Base-by-base conservation (phyloP, 2,888 invertebrate genomes). In the Mimas tiliae region DNA sequence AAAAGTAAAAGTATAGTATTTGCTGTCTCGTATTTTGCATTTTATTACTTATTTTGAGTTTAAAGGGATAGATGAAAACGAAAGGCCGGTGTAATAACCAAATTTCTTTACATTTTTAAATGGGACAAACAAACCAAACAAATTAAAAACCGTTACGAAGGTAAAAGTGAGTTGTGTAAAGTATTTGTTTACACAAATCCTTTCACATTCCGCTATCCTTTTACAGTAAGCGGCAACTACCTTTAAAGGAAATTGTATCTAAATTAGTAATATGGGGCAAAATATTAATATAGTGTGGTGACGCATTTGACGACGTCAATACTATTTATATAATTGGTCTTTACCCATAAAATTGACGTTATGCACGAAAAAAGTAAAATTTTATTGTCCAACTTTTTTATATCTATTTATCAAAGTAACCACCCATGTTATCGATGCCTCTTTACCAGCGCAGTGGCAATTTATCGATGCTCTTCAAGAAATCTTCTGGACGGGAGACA, bases 131-230 rank as follows among this genome's bases (percentile, higher is more conserved):
- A 34, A 33, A 47, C 66, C 65, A 67, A 65, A 67, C 27, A 21
- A 74, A 77, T 34, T 34, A 42, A 66, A n/a, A 74, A 76, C 77
- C 70, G 74, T 75, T 77, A 71, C 58, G 73, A 81, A 79, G 80
- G 82, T 79, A 79, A 84, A 79, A 84, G 82, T 78, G 53, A 65
- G 62, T 72, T 74, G 75, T 80, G 75, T 80, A 73, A 80, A 78
- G 66, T 66, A 55, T 67, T 62, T 65, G 71, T 72, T 72, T 69
- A 66, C 68, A 72, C 65, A 72, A 73, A 66, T 72, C 66, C 74
- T 70, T 64, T 70, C 70, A 48, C 64, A 64, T 65, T 65, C 79
- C 75, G 80, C 79, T 81, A 80, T 78, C 76, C 76, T 79, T 76
- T 74, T 69, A 51, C 16, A 38, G 38, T 42, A 42, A 11, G 11